phyloP scores from a whole-genome alignment of 2,888 invertebrate genomes.

The Lycaena phlaeas region DNA sequence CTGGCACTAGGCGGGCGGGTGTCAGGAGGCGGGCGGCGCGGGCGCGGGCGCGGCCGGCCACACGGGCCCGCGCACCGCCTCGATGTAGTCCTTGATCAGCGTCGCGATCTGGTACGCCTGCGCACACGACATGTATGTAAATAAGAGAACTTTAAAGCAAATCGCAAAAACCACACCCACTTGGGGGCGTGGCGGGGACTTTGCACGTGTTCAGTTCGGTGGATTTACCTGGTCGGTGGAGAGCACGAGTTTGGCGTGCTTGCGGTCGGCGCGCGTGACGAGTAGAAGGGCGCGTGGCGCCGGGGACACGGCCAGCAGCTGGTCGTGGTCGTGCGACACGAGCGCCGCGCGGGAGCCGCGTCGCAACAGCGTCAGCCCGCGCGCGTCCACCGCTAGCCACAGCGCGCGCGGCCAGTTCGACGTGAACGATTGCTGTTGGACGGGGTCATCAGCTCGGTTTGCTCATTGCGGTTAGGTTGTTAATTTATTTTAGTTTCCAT shows the following conservation, averaged over 20 bases:
- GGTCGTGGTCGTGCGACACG: conserved; percentile 92
- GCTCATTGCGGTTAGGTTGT: no score
- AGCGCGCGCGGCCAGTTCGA: conserved; percentile 95
- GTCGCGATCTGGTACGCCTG: conserved; percentile 95
- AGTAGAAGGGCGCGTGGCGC: conserved; percentile 94
- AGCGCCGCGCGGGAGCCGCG: conserved; percentile 90
- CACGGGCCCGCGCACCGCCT: conserved; percentile 67
- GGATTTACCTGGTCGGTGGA: conserved; percentile 87
- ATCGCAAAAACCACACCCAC: no score
- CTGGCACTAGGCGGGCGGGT: conserved; percentile 66
- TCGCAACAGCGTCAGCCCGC: conserved; percentile 91
- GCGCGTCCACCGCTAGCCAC: conserved; percentile 94
- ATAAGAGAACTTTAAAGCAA: no score
- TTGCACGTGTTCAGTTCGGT: no score
- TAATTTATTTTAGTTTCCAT: no score
- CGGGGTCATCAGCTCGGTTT: no score
- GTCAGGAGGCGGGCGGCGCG: conserved; percentile 45
- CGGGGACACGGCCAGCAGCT: conserved; percentile 92
- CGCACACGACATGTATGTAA: conserved; percentile 2
- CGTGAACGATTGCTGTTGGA: conserved; percentile 90
- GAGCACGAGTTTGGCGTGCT: conserved; percentile 94
- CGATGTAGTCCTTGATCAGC: conserved; percentile 88
- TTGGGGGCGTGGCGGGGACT: no score
- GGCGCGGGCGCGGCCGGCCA: conserved; percentile 47
- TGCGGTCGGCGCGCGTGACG: conserved; percentile 90